Evolutionary conservation across 2,888 invertebrate species (phyloP).

Genomic region (Yponomeuta evonymella): DNA sequence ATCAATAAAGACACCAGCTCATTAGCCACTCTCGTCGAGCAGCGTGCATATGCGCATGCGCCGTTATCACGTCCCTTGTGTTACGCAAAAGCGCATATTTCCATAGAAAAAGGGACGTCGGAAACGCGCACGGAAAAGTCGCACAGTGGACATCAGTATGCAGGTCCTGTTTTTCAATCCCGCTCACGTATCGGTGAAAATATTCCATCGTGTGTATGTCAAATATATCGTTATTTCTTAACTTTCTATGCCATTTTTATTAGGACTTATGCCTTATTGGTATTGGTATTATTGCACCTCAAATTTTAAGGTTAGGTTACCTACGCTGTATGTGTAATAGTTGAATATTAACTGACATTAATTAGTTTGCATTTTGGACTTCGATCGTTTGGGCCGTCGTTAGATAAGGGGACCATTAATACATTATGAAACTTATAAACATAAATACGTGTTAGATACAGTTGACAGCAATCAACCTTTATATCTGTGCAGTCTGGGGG

Average conservation of each 20-base stretch:
- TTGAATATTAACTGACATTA: slow-evolving; percentile 6
- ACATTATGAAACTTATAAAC: background rate
- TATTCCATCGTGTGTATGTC: slow-evolving; percentile 48
- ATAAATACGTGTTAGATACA: no score
- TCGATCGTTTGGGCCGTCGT: background rate
- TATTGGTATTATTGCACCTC: slow-evolving; percentile 35
- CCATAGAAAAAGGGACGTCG: slow-evolving; percentile 31
- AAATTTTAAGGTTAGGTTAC: slow-evolving; percentile 27
- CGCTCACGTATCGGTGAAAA: slow-evolving; percentile 60
- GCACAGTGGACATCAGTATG: slow-evolving; percentile 57
- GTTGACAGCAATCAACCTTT: no score
- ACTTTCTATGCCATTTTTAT: slow-evolving; percentile 62
- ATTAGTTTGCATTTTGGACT: background rate
- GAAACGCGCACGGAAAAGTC: slow-evolving; percentile 37
- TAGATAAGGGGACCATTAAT: background rate
- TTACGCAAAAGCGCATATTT: slow-evolving; percentile 27
- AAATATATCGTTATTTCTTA: slow-evolving; percentile 60
- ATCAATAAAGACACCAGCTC: background rate
- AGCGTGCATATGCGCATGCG: slow-evolving; percentile 18
- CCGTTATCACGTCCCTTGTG: slow-evolving; percentile 15
- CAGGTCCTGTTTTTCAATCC: slow-evolving; percentile 48
- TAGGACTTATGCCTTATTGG: slow-evolving; percentile 38
- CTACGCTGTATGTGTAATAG: background rate
- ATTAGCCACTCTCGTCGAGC: background rate
- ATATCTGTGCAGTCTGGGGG: no score